Percentiles rank a stretch among this genome's conserved stretches.
These are phyloP conservation scores for Hydriomena furcata DNA, from an alignment of 2,888 invertebrate genomes.

Conservation along the genomic window DNA sequence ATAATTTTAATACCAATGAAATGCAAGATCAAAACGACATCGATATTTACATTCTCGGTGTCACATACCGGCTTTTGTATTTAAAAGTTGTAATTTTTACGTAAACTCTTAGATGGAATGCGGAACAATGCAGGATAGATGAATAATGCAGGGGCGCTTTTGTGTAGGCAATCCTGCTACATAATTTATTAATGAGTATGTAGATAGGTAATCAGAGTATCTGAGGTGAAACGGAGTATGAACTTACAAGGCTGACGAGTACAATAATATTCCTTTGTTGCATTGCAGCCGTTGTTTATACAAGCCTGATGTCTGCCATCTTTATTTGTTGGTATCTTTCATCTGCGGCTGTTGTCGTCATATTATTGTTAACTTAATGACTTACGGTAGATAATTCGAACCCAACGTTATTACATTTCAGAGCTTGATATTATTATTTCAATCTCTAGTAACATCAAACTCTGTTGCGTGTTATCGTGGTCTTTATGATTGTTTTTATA, in stretches of 20 bases:
- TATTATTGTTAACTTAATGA: neutral
- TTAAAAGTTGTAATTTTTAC: no score
- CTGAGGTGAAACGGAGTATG: constrained; percentile 51
- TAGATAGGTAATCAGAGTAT: constrained; percentile 24
- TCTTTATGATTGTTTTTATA: no score
- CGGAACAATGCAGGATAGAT: constrained; percentile 8
- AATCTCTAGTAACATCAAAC: no score
- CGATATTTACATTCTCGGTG: no score
- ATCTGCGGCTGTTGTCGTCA: neutral
- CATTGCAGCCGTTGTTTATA: constrained; percentile 13
- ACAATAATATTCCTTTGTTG: constrained; percentile 51
- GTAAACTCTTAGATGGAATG: constrained; percentile 12
- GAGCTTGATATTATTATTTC: neutral
- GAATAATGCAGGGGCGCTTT: constrained; percentile 9
- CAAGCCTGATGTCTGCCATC: constrained; percentile 14
- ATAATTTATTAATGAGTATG: constrained; percentile 24
- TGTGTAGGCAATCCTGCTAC: constrained; percentile 12
- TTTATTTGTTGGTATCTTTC: constrained; percentile 36
- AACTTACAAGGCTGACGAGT: constrained; percentile 54
- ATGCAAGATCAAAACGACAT: no score
- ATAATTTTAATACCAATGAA: neutral
- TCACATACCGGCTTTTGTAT: no score
- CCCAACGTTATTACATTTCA: no score
- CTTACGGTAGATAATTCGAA: no score
- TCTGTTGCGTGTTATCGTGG: no score